phyloP scores from a whole-genome alignment of 2,113 vertebrate species.

The Tachuris rubrigastra region DNA sequence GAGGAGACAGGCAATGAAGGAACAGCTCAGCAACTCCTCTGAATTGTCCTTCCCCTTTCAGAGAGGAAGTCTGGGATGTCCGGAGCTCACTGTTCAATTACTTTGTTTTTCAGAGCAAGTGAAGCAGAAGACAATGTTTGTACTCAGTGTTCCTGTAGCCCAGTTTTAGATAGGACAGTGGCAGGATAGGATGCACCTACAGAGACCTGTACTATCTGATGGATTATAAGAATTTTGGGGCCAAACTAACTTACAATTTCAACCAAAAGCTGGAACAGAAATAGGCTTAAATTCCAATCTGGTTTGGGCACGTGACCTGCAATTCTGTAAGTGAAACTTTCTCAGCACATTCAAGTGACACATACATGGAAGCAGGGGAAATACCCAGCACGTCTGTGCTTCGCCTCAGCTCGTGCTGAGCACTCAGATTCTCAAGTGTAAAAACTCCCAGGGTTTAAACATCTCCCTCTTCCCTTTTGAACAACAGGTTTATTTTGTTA shows the following conservation, averaged over 20 bases:
- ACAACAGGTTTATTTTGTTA: accelerated
- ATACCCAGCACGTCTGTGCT: not conserved
- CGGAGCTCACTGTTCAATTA: not conserved
- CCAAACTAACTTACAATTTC: not conserved
- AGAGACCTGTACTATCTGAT: not conserved
- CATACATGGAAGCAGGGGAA: not conserved
- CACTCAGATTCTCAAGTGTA: not conserved
- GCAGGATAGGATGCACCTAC: not conserved
- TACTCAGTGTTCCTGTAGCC: not conserved
- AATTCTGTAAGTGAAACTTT: not conserved
- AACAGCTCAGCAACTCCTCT: not conserved
- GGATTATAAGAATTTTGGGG: not conserved
- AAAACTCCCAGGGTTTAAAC: not conserved
- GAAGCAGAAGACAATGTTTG: not conserved
- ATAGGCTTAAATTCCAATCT: not conserved
- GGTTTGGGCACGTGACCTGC: not conserved
- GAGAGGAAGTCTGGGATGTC: not conserved
- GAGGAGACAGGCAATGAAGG: not conserved
- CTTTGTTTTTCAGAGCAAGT: not conserved
- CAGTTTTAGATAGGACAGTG: not conserved
- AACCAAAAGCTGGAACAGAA: not conserved
- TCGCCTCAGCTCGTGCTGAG: not conserved
- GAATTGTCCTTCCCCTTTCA: not conserved
- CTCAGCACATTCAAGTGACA: not conserved
- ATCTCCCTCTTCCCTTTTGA: not conserved